Conservation (phyloP, 2,888 invertebrate species). For the Rhamphomyia laevipes region DNA sequence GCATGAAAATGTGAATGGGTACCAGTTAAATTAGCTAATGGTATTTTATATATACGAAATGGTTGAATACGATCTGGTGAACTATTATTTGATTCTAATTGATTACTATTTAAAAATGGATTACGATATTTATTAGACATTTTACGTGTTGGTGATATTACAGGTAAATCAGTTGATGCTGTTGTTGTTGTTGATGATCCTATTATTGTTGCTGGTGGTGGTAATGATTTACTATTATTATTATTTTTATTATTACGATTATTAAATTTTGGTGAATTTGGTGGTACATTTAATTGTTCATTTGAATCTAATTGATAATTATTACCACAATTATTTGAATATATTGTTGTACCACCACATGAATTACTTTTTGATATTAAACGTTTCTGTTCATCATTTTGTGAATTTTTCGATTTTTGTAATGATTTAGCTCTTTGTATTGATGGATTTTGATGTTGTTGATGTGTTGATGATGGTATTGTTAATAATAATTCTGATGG, state of each 20-base stretch:
- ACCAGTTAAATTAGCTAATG: constrained; percentile 26
- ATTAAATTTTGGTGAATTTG: constrained; percentile 23
- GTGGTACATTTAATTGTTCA: constrained; percentile 20
- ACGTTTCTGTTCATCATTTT: constrained; percentile 22
- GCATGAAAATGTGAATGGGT: constrained; percentile 29
- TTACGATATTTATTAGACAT: neutral
- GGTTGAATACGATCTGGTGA: constrained; percentile 27
- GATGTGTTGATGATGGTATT: constrained; percentile 17
- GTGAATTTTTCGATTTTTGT: constrained; percentile 22
- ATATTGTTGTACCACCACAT: constrained; percentile 22
- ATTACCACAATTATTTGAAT: constrained; percentile 8
- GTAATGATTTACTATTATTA: constrained; percentile 5
- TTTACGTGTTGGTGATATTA: neutral
- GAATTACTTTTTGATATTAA: constrained; percentile 29
- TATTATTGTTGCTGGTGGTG: too few species aligned
- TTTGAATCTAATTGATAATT: constrained; percentile 10
- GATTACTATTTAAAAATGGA: neutral
- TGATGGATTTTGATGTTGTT: constrained; percentile 12
- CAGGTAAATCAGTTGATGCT: constrained; percentile 9
- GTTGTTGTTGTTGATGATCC: constrained; percentile 2
- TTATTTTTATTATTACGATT: constrained; percentile 10
- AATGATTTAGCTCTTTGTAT: constrained; percentile 28
- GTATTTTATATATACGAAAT: constrained; percentile 28
- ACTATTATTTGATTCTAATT: neutral
- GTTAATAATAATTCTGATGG: constrained; percentile 22